Percentiles rank a stretch among this genome's conserved stretches.
phyloP scores from a whole-genome alignment of 2,797 vertebrate genomes.

The Pogonophryne albipinna region DNA sequence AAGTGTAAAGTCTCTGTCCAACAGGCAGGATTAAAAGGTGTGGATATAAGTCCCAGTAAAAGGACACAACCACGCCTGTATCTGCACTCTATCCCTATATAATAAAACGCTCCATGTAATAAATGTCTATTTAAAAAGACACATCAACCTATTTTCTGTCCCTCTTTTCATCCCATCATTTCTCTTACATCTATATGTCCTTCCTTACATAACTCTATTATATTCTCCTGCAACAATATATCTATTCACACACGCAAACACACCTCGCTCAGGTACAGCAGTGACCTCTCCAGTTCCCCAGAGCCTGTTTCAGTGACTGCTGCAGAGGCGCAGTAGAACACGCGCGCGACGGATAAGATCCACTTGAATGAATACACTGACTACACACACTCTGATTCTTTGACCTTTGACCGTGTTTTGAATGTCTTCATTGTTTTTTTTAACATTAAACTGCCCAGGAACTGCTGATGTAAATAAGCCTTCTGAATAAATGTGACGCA shows the following conservation, averaged over 20 bases:
- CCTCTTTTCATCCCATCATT: neutral
- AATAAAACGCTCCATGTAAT: neutral
- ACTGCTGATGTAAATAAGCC: neutral
- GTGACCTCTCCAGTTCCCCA: conserved; percentile 49
- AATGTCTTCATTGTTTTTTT: neutral
- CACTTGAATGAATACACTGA: neutral
- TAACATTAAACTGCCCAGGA: neutral
- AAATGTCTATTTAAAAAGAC: conserved; percentile 39
- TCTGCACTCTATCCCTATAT: conserved; percentile 13
- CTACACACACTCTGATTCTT: neutral
- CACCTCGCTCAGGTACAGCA: conserved; percentile 21
- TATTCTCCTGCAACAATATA: neutral
- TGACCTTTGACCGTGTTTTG: neutral
- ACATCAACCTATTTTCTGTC: conserved; percentile 1
- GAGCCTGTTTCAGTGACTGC: conserved; percentile 45
- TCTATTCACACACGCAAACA: neutral
- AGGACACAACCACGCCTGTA: conserved; percentile 21
- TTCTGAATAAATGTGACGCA: neutral
- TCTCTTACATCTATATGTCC: neutral
- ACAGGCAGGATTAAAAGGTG: conserved; percentile 41
- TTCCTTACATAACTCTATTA: too few relatives aligned
- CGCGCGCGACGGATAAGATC: neutral
- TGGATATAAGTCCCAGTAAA: conserved; percentile 47
- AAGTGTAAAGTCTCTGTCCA: conserved; percentile 13
- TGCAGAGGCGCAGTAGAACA: conserved; percentile 26